Base-by-base conservation (phyloP, 2,797 vertebrate species). In the Echeneis naucrates region DNA sequence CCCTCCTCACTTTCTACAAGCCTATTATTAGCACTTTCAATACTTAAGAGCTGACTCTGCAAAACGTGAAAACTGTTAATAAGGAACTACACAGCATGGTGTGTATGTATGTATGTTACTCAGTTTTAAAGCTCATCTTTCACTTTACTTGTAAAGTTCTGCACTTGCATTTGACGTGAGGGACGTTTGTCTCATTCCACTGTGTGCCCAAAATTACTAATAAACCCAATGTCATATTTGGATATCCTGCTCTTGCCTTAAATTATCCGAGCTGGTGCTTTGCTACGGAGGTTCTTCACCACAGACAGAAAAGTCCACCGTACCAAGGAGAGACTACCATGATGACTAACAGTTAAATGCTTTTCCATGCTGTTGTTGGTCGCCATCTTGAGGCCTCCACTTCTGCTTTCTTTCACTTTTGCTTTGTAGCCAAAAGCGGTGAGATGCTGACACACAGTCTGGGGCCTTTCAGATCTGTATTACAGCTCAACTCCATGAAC, bases 311-410 rank as follows among this genome's bases (percentile, higher is more conserved):
- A 51, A 4, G 50, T 82, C 58, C 33, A 30, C 73, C n/a, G 4
- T 56, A 12, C 72, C 65, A 75, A 74, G 12, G 4, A 24, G 35
- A 68, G 87, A 85, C 82, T 70, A 78, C 68, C 68, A 2, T 64
- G 47, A 8, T 58, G 53, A 71, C 68, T 17, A 45, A 24, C 63
- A 82, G 62, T 61, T 56, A 45, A 81, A 50, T 19, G 75, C 63
- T 71, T 81, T 82, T 75, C 62, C 64, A 61, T 71, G 19, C 64
- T 44, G 80, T 78, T 78, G 78, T 81, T 81, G 72, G 78, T 37
- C 33, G 54, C 58, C 51, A 59, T 60, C 53, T 19, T 38, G 54
- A 45, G 48, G 55, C 48, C 50, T 59, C 26, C 27, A 23, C 54
- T 45, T 60, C 24, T 74, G 33, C 24, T 60, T 50, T 19, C 23